phyloP scores from a whole-genome alignment of 2,888 invertebrate species.

The Agonopterix arenella region DNA sequence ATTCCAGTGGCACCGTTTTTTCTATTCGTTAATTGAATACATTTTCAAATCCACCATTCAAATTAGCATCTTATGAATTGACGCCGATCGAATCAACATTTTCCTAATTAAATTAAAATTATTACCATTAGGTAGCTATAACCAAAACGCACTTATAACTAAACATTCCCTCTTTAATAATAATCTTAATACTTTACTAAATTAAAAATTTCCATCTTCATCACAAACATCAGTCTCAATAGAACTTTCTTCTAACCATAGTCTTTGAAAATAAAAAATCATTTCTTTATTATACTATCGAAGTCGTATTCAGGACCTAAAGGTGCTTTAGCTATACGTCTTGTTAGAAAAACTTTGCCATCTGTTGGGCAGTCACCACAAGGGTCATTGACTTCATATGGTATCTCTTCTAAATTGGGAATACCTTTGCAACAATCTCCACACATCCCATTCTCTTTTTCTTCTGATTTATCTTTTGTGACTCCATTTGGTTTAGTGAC shows the following conservation, averaged over 20 bases:
- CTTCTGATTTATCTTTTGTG: constrained; percentile 17
- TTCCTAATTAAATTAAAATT: neutral
- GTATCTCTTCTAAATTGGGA: constrained; percentile 39
- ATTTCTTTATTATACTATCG: constrained; percentile 61
- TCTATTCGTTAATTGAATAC: neutral
- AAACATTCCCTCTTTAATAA: constrained; percentile 25
- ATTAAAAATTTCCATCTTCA: constrained; percentile 34
- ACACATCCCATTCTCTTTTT: constrained; percentile 31
- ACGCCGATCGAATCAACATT: neutral
- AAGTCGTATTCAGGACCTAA: constrained; percentile 48
- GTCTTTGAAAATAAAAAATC: constrained; percentile 42
- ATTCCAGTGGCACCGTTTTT: neutral
- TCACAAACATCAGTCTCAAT: constrained; percentile 71
- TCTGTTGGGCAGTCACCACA: constrained; percentile 55
- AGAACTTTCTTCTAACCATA: constrained; percentile 35
- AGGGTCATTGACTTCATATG: constrained; percentile 45
- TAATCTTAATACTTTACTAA: constrained; percentile 17
- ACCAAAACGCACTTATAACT: constrained; percentile 19
- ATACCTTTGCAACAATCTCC: constrained; percentile 30
- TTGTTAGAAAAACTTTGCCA: constrained; percentile 48
- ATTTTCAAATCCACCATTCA: neutral
- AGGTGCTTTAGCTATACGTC: constrained; percentile 50
- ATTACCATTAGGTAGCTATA: neutral
- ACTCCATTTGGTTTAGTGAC: constrained; percentile 22
- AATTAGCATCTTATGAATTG: neutral